phyloP scores from a whole-genome alignment of 2,888 invertebrate genomes.

The Cynaeus angustus region DNA sequence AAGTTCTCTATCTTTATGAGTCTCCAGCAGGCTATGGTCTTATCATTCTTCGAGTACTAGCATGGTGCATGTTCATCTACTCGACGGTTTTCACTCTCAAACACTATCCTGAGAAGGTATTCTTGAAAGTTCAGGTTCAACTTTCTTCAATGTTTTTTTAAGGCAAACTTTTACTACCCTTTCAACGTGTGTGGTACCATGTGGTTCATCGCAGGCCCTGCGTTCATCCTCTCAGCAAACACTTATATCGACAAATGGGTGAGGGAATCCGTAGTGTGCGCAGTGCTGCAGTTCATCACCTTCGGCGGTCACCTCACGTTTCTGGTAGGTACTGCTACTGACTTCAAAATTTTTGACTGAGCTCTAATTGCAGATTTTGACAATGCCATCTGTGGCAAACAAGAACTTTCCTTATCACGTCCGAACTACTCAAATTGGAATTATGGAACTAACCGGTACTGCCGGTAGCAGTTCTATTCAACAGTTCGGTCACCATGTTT shows the following conservation, averaged over 20 bases:
- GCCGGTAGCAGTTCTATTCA: slow-evolving; percentile 74
- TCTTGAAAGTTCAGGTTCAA: background rate
- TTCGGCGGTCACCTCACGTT: slow-evolving; percentile 80
- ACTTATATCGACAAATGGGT: slow-evolving; percentile 88
- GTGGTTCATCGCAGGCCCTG: slow-evolving; percentile 90
- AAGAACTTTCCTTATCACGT: slow-evolving; percentile 94
- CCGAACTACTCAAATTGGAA: slow-evolving; percentile 86
- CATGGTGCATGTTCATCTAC: slow-evolving; percentile 88
- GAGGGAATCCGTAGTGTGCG: slow-evolving; percentile 82
- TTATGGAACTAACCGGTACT: slow-evolving; percentile 76
- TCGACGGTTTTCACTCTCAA: slow-evolving; percentile 82
- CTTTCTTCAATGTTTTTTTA: slow-evolving; percentile 60
- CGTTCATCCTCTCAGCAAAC: slow-evolving; percentile 85
- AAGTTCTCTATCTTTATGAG: slow-evolving; percentile 92
- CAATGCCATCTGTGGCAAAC: slow-evolving; percentile 89
- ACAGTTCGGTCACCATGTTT: slow-evolving; percentile 78
- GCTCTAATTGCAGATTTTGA: slow-evolving; percentile 78
- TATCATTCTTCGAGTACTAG: slow-evolving; percentile 82
- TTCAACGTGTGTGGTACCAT: slow-evolving; percentile 88
- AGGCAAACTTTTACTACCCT: slow-evolving; percentile 86
- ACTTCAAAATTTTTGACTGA: slow-evolving; percentile 52
- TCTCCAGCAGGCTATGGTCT: slow-evolving; percentile 92
- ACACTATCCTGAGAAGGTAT: slow-evolving; percentile 87
- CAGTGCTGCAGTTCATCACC: slow-evolving; percentile 77
- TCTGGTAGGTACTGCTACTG: slow-evolving; percentile 73